These are phyloP conservation scores for Hirtodrosophila confusa DNA, from an alignment of 2,888 invertebrate genomes.

Conservation along the genomic window DNA sequence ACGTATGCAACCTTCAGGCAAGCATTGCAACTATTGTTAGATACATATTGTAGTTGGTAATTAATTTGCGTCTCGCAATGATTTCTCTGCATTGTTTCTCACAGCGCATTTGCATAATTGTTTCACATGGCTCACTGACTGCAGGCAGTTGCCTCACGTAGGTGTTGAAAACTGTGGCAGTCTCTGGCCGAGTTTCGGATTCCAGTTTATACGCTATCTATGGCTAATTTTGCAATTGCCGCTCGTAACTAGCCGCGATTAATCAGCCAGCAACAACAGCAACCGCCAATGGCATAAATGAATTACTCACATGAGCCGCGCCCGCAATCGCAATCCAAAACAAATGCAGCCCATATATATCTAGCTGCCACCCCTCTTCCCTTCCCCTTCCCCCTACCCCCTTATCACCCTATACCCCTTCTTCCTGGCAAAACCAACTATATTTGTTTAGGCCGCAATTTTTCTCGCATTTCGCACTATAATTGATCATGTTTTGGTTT, in stretches of 20 bases:
- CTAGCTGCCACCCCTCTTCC: neutral
- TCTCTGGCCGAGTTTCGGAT: constrained; percentile 42
- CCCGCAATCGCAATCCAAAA: constrained; percentile 46
- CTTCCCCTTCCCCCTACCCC: too few relatives aligned
- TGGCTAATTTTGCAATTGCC: constrained; percentile 72
- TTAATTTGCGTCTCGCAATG: constrained; percentile 75
- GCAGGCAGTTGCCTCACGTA: constrained; percentile 48
- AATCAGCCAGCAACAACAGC: constrained; percentile 53
- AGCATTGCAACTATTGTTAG: constrained; percentile 47
- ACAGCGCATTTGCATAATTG: constrained; percentile 70
- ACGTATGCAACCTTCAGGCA: constrained; percentile 19
- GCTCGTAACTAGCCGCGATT: constrained; percentile 71
- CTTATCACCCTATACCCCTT: neutral
- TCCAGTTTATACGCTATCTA: constrained; percentile 54
- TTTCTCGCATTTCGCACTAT: constrained; percentile 68
- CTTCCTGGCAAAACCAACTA: neutral
- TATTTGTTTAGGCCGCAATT: constrained; percentile 57
- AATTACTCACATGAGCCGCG: constrained; percentile 59
- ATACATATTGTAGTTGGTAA: constrained; percentile 64
- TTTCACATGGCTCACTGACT: constrained; percentile 59
- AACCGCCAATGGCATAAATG: constrained; percentile 59
- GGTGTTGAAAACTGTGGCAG: constrained; percentile 66
- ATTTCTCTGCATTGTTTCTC: constrained; percentile 72
- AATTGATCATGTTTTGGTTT: constrained; percentile 77
- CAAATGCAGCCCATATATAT: constrained; percentile 43